Evolutionary conservation across 1,140 invertebrate genomes (phyloP).

Genomic region (Agrypnia vestita): DNA sequence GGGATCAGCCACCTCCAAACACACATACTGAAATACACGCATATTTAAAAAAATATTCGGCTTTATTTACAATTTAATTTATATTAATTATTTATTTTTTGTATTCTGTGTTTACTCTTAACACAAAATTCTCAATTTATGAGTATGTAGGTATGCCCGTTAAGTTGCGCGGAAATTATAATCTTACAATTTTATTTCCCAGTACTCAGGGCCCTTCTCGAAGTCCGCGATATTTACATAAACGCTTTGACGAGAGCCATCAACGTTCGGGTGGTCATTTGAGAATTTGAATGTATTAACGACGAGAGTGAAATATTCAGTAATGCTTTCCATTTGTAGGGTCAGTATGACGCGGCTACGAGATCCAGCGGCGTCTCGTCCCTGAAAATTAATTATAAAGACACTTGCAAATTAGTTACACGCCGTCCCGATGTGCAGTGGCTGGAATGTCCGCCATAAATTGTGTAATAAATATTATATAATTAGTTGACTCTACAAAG

Average conservation of each 20-base stretch:
- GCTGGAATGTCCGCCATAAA: conserved; percentile 12
- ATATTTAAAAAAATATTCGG: too few species aligned
- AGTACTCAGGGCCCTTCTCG: background rate
- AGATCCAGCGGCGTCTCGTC: conserved; percentile 4
- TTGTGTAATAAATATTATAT: conserved; percentile 25
- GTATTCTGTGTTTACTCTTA: too few species aligned
- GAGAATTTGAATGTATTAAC: conserved; percentile 45
- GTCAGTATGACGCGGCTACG: conserved; percentile 8
- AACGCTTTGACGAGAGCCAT: conserved; percentile 31
- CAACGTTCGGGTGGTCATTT: conserved; percentile 35
- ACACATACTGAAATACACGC: too few species aligned
- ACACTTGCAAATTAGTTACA: conserved; percentile 44
- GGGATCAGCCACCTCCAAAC: too few species aligned
- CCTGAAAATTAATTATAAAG: conserved; percentile 43
- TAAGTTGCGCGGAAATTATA: too few species aligned
- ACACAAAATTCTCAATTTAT: too few species aligned
- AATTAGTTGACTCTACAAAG: too few species aligned
- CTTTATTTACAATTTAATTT: too few species aligned
- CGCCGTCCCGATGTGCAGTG: conserved; percentile 14
- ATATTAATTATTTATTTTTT: too few species aligned
- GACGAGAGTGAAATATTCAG: conserved; percentile 40
- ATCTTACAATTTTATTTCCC: background rate
- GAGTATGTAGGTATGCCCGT: too few species aligned
- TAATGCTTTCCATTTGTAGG: conserved; percentile 25
- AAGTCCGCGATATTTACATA: conserved; percentile 15